phyloP scores from a whole-genome alignment of 1,140 invertebrate species.

The Anastrepha ludens region DNA sequence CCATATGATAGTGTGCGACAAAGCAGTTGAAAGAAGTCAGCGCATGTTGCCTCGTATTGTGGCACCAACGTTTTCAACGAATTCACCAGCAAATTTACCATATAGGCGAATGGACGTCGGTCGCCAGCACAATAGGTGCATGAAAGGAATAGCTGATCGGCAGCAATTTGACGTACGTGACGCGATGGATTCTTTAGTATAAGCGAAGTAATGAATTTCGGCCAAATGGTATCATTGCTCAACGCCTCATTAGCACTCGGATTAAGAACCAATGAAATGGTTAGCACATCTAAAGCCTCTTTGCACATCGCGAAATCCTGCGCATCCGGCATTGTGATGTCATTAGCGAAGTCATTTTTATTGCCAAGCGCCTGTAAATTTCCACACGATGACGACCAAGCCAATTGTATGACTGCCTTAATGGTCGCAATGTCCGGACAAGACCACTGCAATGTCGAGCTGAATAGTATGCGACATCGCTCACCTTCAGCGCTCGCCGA shows the following conservation, averaged over 20 bases:
- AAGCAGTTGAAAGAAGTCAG: conserved; percentile 83
- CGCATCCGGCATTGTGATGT: conserved; percentile 80
- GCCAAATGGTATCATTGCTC: conserved; percentile 84
- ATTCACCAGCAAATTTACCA: conserved; percentile 86
- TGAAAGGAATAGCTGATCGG: conserved; percentile 89
- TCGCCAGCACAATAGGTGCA: conserved; percentile 81
- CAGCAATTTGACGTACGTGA: conserved; percentile 83
- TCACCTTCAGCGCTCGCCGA: conserved; percentile 75
- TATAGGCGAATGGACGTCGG: conserved; percentile 80
- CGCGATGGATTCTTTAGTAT: conserved; percentile 86
- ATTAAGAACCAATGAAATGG: conserved; percentile 90
- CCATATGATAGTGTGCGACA: conserved; percentile 87
- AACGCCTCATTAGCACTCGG: conserved; percentile 86
- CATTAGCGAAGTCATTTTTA: conserved; percentile 70
- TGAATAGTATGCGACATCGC: conserved; percentile 75
- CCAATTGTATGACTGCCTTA: conserved; percentile 82
- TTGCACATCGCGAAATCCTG: conserved; percentile 86
- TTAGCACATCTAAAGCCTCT: conserved; percentile 93
- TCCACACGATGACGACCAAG: conserved; percentile 86
- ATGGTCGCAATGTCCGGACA: conserved; percentile 82
- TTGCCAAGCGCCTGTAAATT: conserved; percentile 79
- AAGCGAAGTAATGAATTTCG: conserved; percentile 91
- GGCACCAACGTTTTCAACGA: conserved; percentile 84
- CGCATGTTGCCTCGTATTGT: conserved; percentile 86
- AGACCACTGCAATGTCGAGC: conserved; percentile 79